phyloP scores from a whole-genome alignment of 2,113 vertebrate genomes.

The Burhinus bistriatus region DNA sequence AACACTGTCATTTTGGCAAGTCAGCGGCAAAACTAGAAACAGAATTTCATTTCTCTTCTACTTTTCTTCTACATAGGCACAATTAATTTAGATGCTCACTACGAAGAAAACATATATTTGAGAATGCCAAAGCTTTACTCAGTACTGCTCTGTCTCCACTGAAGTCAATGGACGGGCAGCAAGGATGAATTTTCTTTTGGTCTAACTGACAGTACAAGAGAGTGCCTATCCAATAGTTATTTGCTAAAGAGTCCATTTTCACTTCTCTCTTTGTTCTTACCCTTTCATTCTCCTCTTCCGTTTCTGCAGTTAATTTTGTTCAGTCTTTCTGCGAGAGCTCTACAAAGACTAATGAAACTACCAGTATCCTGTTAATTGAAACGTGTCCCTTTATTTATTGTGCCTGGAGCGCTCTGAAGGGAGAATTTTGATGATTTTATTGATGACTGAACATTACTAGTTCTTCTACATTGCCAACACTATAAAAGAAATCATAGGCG shows the following conservation, averaged over 20 bases:
- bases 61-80: background rate
- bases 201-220: background rate
- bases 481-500: background rate
- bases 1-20: background rate
- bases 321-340: background rate
- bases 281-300: background rate
- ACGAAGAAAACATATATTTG: background rate
- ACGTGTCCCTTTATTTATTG: background rate
- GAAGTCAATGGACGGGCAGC: background rate
- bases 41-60: background rate
- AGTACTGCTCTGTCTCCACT: background rate
- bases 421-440: background rate
- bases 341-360: background rate
- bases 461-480: background rate
- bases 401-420: background rate
- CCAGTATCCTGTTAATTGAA: background rate
- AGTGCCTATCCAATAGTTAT: background rate
- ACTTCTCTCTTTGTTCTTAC: background rate
- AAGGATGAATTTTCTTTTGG: background rate
- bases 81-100: background rate
- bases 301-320: background rate
- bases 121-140: background rate
- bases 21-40: background rate
- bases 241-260: background rate
- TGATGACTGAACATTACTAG: background rate